Evolutionary conservation across 2,797 vertebrate species (phyloP).

Genomic region (Oreochromis grahami): DNA sequence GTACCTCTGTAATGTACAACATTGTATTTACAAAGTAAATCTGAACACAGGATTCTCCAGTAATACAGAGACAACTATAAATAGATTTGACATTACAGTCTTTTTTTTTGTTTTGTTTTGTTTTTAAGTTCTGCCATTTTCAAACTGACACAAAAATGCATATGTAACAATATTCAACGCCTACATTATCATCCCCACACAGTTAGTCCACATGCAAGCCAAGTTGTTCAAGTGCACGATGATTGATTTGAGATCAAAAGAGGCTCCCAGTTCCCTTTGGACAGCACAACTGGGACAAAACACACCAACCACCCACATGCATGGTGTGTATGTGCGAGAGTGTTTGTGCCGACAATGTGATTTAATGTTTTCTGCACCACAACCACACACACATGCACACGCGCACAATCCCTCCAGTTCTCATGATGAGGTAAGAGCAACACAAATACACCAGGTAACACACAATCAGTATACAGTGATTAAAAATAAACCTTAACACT

Average conservation of each 20-base stretch:
- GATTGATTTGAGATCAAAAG: constrained; percentile 65
- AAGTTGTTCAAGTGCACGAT: constrained; percentile 76
- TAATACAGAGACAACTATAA: constrained; percentile 87
- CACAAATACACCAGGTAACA: constrained; percentile 58
- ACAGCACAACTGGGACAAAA: constrained; percentile 47
- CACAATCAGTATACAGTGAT: constrained; percentile 53
- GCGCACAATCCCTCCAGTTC: constrained; percentile 70
- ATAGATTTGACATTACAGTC: constrained; percentile 81
- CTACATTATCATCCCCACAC: constrained; percentile 67
- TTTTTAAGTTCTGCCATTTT: constrained; percentile 74
- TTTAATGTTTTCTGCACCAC: constrained; percentile 22
- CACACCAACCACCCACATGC: constrained; percentile 48
- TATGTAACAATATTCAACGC: constrained; percentile 76
- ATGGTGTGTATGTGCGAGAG: constrained; percentile 12
- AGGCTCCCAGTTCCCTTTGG: constrained; percentile 47
- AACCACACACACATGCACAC: background rate
- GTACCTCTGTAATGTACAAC: constrained; percentile 95
- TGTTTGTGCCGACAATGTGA: background rate
- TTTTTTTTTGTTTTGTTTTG: constrained; percentile 36
- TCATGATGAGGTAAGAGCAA: constrained; percentile 73
- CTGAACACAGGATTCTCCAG: constrained; percentile 86
- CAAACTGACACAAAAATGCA: constrained; percentile 77
- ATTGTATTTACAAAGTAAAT: constrained; percentile 94
- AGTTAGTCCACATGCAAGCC: constrained; percentile 75
- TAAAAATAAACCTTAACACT: constrained; percentile 27